phyloP scores from a whole-genome alignment of 2,797 vertebrate genomes.

The Falco novaeseelandiae region DNA sequence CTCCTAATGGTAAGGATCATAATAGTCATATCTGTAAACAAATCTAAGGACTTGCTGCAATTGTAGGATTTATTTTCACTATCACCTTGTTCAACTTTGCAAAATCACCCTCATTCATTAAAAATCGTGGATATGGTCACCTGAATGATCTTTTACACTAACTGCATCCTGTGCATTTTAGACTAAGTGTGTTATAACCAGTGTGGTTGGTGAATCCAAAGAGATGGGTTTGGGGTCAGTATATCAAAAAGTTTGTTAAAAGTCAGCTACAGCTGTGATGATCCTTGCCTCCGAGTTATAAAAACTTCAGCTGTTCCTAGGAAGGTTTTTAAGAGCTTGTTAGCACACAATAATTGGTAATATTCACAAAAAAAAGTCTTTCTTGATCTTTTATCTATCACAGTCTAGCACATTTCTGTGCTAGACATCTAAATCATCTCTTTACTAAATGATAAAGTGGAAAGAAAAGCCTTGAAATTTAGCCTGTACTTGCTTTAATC shows the following conservation, averaged over 20 bases:
- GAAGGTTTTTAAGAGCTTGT: constrained; percentile 19
- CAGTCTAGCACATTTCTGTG: constrained; percentile 32
- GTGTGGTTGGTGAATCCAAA: background rate
- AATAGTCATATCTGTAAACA: background rate
- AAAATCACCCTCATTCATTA: background rate
- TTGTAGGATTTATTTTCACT: background rate
- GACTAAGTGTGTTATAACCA: background rate
- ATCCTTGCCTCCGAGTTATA: background rate
- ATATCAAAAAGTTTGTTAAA: background rate
- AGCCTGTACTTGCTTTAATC: constrained; percentile 11
- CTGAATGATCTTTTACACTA: background rate
- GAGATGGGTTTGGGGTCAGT: background rate
- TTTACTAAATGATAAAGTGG: background rate
- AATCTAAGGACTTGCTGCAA: background rate
- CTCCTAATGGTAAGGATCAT: background rate
- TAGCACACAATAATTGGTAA: constrained; percentile 27
- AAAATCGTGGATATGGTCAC: background rate
- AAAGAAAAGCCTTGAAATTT: constrained; percentile 48
- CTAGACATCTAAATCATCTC: constrained; percentile 29
- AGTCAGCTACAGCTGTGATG: background rate
- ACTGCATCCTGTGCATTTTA: background rate
- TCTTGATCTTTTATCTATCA: constrained; percentile 3
- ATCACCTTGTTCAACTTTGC: background rate
- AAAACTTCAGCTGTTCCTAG: background rate
- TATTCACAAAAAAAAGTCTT: background rate